phyloP scores from a whole-genome alignment of 2,888 invertebrate genomes.

The Erebia aethiops region DNA sequence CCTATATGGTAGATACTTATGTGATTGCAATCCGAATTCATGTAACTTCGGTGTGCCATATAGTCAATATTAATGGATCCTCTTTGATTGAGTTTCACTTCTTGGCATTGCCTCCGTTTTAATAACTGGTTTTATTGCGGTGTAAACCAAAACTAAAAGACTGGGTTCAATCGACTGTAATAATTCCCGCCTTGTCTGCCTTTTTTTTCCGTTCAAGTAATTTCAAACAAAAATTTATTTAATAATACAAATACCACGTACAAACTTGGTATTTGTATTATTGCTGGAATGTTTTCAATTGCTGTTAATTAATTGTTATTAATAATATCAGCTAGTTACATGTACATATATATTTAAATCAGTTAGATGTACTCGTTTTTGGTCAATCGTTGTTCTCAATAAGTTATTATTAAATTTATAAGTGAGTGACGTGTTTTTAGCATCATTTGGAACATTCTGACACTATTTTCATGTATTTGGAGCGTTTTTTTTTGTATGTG shows the following conservation, averaged over 20 bases:
- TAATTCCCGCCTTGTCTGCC: constrained; percentile 3
- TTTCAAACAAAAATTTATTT: not conserved
- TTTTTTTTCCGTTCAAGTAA: not conserved
- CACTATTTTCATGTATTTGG: too few species aligned
- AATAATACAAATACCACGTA: too few species aligned
- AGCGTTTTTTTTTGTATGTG: too few species aligned
- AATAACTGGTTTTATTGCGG: constrained; percentile 24
- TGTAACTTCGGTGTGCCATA: not conserved
- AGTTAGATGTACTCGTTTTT: too few species aligned
- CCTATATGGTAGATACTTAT: too few species aligned
- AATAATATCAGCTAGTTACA: too few species aligned
- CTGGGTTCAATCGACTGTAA: constrained; percentile 6
- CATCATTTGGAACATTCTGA: too few species aligned
- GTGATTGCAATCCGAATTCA: not conserved
- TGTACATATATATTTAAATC: too few species aligned
- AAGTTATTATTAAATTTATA: too few species aligned
- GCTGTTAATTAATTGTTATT: not conserved
- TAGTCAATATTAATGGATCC: constrained; percentile 13
- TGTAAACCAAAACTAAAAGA: not conserved
- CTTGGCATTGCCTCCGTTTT: constrained; percentile 6
- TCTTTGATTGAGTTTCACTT: constrained; percentile 25
- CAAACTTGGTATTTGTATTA: not conserved
- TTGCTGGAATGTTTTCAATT: too few species aligned
- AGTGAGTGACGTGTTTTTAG: too few species aligned
- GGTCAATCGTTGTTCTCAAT: too few species aligned